phyloP scores from a whole-genome alignment of 2,888 invertebrate genomes.

The Xanthia icteritia region DNA sequence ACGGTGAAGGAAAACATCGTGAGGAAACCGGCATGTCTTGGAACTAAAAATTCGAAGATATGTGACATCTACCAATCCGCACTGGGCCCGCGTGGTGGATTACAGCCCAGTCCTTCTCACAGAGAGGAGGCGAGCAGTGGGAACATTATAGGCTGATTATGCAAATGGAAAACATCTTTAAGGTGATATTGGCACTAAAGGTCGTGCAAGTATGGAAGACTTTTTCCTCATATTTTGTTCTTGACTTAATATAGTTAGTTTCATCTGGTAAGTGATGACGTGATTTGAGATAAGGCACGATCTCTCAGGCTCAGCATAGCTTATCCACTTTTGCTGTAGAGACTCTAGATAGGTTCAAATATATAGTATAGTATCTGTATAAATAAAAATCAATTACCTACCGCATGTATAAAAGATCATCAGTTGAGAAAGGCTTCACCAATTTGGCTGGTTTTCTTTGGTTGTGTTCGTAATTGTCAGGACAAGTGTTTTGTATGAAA shows the following conservation, averaged over 20 bases:
- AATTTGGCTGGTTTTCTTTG: background rate
- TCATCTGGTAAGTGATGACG: constrained; percentile 20
- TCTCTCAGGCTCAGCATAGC: constrained; percentile 12
- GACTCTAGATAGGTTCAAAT: background rate
- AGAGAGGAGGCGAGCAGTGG: no score
- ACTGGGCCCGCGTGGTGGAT: no score
- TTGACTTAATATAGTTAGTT: constrained; percentile 27
- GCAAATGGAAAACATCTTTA: background rate
- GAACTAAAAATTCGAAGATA: no score
- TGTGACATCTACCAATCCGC: no score
- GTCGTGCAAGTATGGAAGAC: background rate
- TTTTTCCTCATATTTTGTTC: constrained; percentile 7
- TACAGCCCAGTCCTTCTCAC: no score
- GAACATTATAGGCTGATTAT: no score
- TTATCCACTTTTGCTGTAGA: constrained; percentile 18
- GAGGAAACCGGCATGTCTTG: no score
- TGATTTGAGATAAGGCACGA: constrained; percentile 46
- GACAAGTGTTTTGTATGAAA: no score
- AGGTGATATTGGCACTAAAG: background rate
- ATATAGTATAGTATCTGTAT: background rate
- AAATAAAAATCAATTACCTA: background rate
- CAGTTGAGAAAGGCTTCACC: background rate
- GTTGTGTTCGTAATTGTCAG: background rate
- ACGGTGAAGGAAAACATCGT: no score
- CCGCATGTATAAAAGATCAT: background rate